Evolutionary conservation across 2,888 invertebrate genomes (phyloP).

Genomic region (Cotesia congregata): DNA sequence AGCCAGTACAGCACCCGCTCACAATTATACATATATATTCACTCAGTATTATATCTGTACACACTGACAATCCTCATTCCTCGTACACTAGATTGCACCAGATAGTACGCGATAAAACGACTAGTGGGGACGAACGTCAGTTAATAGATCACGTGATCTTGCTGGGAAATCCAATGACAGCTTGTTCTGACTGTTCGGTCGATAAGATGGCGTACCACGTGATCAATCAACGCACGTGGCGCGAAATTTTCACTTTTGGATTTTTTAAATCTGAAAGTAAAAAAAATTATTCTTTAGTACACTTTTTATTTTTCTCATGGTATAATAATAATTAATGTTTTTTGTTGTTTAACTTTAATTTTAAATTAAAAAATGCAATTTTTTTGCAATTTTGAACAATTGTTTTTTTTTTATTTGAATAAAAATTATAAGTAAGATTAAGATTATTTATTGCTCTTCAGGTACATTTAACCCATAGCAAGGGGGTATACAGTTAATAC

Average conservation of each 20-base stretch:
- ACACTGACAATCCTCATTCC: neutral
- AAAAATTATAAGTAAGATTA: too few species aligned
- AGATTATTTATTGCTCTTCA: neutral
- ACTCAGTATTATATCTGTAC: neutral
- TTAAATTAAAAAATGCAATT: too few species aligned
- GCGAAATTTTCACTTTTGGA: conserved; percentile 22
- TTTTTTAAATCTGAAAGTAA: conserved; percentile 17
- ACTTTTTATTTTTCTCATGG: neutral
- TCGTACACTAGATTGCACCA: neutral
- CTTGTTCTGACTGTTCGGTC: conserved; percentile 18
- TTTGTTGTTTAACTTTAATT: neutral
- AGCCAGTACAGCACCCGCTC: neutral
- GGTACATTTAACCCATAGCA: neutral
- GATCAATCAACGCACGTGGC: conserved; percentile 32
- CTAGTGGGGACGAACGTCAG: conserved; percentile 22
- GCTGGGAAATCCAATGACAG: conserved; percentile 27
- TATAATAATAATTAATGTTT: neutral
- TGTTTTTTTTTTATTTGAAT: too few species aligned
- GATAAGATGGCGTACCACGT: conserved; percentile 38
- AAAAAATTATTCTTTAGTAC: neutral
- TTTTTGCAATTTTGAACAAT: too few species aligned
- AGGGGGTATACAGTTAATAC: neutral
- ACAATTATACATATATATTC: neutral
- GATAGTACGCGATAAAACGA: neutral
- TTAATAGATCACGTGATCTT: conserved; percentile 11